phyloP scores from a whole-genome alignment of 53 echinoderm and acorn worm genomes.

The Echinarachnius parma region DNA sequence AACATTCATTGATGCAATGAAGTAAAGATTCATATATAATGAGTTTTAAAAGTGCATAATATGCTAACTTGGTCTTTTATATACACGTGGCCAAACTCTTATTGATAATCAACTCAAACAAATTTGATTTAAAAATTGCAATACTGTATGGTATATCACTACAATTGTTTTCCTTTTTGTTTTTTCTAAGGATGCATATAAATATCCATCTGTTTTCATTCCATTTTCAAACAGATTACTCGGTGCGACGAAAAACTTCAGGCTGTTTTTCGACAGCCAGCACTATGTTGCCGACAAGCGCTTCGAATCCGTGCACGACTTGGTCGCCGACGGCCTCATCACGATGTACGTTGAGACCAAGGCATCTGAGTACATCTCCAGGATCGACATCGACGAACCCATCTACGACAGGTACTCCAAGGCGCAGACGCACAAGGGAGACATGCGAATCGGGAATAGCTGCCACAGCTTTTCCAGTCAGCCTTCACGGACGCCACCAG shows the following conservation, averaged over 20 bases:
- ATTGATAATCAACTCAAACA: no score
- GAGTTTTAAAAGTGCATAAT: no score
- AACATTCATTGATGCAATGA: no score
- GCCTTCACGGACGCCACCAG: constrained; percentile 5
- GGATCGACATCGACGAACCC: constrained; percentile 82
- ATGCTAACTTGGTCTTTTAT: no score
- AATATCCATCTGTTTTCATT: no score
- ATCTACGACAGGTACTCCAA: constrained; percentile 95
- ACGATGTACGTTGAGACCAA: constrained; percentile 93
- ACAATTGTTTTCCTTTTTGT: no score
- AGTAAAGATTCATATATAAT: no score
- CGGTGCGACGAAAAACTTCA: constrained; percentile 73
- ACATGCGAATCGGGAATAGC: constrained; percentile 50
- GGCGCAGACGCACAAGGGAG: constrained; percentile 66
- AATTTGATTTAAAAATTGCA: no score
- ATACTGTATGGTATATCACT: no score
- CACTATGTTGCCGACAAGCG: constrained; percentile 96
- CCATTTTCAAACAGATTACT: constrained; percentile 23
- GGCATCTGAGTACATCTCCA: constrained; percentile 89
- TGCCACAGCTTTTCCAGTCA: no score
- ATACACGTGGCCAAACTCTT: no score
- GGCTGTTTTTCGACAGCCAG: constrained; percentile 86
- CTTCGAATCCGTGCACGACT: constrained; percentile 87
- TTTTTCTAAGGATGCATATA: no score
- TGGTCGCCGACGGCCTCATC: constrained; percentile 94